These are phyloP conservation scores for Brachionus plicatilis DNA, from an alignment of 1,140 invertebrate genomes.

Conservation along the genomic window DNA sequence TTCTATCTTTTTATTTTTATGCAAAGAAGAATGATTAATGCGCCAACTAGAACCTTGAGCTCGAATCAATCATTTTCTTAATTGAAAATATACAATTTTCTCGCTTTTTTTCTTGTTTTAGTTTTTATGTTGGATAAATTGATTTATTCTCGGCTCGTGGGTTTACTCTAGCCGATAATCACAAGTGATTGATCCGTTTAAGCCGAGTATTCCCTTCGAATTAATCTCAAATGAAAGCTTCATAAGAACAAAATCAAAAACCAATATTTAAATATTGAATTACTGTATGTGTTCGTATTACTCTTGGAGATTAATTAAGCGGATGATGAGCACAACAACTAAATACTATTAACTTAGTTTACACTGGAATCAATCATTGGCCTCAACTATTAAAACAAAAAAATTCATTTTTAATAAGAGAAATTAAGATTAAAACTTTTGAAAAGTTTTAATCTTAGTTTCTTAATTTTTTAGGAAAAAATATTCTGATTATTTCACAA, in stretches of 20 bases:
- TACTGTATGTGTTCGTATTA: background rate
- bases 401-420: too few relatives aligned
- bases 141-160: background rate
- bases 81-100: background rate
- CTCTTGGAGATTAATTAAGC: conserved; percentile 9
- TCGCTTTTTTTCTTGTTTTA: background rate
- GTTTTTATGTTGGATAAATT: background rate
- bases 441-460: too few relatives aligned
- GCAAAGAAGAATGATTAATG: background rate
- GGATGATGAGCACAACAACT: conserved; percentile 2
- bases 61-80: conserved; percentile 6
- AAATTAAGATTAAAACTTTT: too few relatives aligned
- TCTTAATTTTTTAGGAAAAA: too few relatives aligned
- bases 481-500: too few relatives aligned
- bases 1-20: background rate
- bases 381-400: background rate
- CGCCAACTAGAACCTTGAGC: background rate
- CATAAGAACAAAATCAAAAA: background rate
- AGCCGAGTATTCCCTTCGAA: background rate
- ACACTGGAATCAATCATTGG: background rate
- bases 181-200: conserved; percentile 11
- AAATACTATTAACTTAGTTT: background rate
- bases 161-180: background rate
- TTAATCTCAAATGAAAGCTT: background rate
- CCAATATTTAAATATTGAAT: background rate